phyloP scores from a whole-genome alignment of 92 coral and sea anemone genomes.

The Porites rus region DNA sequence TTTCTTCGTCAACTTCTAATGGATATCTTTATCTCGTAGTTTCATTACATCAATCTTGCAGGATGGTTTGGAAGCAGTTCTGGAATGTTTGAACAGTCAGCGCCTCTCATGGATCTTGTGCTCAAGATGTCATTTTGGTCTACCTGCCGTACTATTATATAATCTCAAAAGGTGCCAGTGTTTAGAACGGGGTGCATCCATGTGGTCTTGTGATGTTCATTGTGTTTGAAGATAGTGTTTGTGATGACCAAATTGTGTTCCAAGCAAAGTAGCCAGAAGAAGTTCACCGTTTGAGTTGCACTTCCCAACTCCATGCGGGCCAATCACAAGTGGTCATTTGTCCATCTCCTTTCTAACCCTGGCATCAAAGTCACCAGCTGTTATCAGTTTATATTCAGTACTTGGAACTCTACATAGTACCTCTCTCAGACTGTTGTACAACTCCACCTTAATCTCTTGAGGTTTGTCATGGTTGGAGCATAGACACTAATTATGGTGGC shows the following conservation, averaged over 20 bases:
- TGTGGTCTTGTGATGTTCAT: slow-evolving; percentile 41
- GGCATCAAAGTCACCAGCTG: no score
- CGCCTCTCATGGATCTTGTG: no score
- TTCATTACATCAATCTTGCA: no score
- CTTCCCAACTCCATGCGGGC: slow-evolving; percentile 60
- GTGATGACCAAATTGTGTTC: background rate
- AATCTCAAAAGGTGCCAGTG: slow-evolving; percentile 40
- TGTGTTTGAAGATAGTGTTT: slow-evolving; percentile 22
- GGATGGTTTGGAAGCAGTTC: no score
- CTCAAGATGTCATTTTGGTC: no score
- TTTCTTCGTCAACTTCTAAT: no score
- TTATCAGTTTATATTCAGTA: slow-evolving; percentile 11
- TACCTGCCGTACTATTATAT: no score
- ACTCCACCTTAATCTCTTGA: slow-evolving; percentile 49
- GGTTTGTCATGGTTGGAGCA: slow-evolving; percentile 55
- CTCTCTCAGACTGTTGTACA: slow-evolving; percentile 15
- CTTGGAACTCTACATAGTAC: no score
- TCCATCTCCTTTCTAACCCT: slow-evolving; percentile 14
- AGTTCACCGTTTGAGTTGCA: slow-evolving; percentile 58
- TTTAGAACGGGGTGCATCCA: slow-evolving; percentile 71
- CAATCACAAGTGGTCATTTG: slow-evolving; percentile 46
- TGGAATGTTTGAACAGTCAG: no score
- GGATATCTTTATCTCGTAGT: no score
- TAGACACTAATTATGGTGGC: slow-evolving; percentile 53
- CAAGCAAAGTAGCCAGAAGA: slow-evolving; percentile 44